Evolutionary conservation across 2,888 invertebrate species (phyloP), one percentile per base, ranked within the genome.

Genomic region (Drosophila hawaiiensis): DNA sequence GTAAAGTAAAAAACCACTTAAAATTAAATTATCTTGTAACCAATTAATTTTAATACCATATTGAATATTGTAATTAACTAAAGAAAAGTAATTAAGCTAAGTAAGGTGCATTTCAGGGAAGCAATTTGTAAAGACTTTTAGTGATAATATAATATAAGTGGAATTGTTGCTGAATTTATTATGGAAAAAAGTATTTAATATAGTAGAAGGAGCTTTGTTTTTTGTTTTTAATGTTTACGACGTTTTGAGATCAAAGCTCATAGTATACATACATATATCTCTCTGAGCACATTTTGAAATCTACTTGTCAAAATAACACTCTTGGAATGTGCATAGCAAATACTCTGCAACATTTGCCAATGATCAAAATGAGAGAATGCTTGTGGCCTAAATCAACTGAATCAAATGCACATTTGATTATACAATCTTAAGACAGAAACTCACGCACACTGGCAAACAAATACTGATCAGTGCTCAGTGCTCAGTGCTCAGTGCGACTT

Each of bases 401-500:
- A 79, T 68, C 55, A 61, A 76, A 66, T 80, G 62, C 63, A 82
- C 66, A 87, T 82, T 82, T 72, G 69, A 82, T 84, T 84, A 83
- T 84, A 87, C 81, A 84, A 84, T 75, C 76, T 68, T 29, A 50
- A 71, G 70, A 60, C 62, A 65, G 58, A 83, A 55, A 79, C 61
- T 63, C 43, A 67, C 62, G 55, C 62, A 62, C 58, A 60, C 55
- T 31, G 54, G 50, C 29, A 52, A 53, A 58, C 66, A 54, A 22
- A 35, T 9, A 35, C 22, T 4, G 25, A 3, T 3, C 25, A 28
- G 3, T 4, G 22, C 16, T 9, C 33, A 35, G 14, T 47, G 43
- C 35, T 52, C 37, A 43, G 25, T 61, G 43, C 35, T 49, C 41
- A 43, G 25, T 61, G 54, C 50, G 66, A 79, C 79, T 76, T 69